Base-by-base conservation (phyloP, 2,113 vertebrate species). In the Pachyramphus minor region DNA sequence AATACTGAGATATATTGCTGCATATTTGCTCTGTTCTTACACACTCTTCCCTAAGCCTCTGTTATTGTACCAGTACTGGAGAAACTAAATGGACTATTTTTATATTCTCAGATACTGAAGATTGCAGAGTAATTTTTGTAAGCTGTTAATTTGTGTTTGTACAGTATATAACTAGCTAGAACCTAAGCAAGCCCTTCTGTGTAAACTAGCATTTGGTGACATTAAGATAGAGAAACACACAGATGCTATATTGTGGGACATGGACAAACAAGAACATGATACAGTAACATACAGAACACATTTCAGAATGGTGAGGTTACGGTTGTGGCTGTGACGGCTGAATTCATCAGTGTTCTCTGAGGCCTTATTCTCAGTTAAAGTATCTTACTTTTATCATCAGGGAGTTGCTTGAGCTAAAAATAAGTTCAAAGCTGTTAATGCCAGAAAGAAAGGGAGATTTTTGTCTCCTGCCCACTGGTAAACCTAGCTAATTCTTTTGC, bases 151-250 rank as follows among this genome's bases (percentile, higher is more conserved):
- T 91, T 91, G 28, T 95, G 89, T 95, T 94, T 94, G 72, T 90
- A 71, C 27, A 59, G 92, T 87, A 87, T 42, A 69, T 66, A 95
- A 64, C 83, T 75, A 92, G 56, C 84, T 81, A 89, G 74, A 96
- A 89, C 84, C 67, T 90, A 81, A 87, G 89, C 79, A 79, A 95
- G 71, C 73, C 81, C 81, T 79, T 84, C 92, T 91, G 75, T 82
- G 63, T 83, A 95, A 97, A 95, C 93, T 60, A 95, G 72, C 86
- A 95, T 91, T 89, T 97, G 82, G 96, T 96, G 90, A 96, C 93
- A 96, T 96, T 96, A 87, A 96, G 93, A 55, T 49, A 81, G 85
- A 95, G 82, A 95, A 96, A 96, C 81, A 93, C 90, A 87, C 93
- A 94, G 85, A 93, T 94, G 91, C 84, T 83, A 17, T 49, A 37